A percentile compares a stretch with the other conserved stretches of the same genome.
phyloP scores from a whole-genome alignment of 2,888 invertebrate species.

The Tromatobia lineatoria region DNA sequence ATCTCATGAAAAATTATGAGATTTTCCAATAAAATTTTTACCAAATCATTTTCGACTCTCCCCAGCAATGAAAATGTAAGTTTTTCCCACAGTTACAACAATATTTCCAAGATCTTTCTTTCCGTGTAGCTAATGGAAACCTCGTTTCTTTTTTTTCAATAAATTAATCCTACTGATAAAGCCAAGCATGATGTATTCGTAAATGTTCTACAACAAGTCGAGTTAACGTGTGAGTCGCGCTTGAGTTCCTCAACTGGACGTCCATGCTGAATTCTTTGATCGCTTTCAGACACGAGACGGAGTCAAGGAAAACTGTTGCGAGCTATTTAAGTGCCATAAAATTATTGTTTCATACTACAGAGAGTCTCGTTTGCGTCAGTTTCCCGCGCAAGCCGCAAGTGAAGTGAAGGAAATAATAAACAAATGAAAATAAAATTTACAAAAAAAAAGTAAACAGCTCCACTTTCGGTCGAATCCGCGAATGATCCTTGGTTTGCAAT shows the following conservation, averaged over 20 bases:
- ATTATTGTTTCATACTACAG: conserved; percentile 52
- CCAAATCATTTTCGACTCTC: too few species aligned
- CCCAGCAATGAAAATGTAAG: too few species aligned
- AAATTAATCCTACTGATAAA: neutral
- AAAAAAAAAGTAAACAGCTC: conserved; percentile 22
- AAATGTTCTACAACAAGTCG: neutral
- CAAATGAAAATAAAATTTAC: neutral
- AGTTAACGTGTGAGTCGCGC: neutral
- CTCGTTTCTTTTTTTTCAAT: too few species aligned
- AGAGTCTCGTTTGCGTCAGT: conserved; percentile 41
- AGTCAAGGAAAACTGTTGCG: conserved; percentile 9
- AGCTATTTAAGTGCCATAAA: conserved; percentile 55
- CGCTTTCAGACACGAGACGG: conserved; percentile 36
- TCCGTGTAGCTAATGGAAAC: too few species aligned
- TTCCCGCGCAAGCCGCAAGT: conserved; percentile 30
- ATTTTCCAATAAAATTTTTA: too few species aligned
- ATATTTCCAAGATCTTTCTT: too few species aligned
- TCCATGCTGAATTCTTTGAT: conserved; percentile 49
- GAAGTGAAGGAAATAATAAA: neutral
- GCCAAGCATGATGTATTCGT: neutral
- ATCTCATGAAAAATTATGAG: too few species aligned
- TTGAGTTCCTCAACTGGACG: neutral
- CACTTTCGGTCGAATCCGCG: neutral
- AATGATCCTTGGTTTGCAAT: neutral
- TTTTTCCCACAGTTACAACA: too few species aligned